A percentile compares a stretch with the other conserved stretches of the same genome.
phyloP scores from a whole-genome alignment of 2,888 invertebrate species.

The Atrina japonica region DNA sequence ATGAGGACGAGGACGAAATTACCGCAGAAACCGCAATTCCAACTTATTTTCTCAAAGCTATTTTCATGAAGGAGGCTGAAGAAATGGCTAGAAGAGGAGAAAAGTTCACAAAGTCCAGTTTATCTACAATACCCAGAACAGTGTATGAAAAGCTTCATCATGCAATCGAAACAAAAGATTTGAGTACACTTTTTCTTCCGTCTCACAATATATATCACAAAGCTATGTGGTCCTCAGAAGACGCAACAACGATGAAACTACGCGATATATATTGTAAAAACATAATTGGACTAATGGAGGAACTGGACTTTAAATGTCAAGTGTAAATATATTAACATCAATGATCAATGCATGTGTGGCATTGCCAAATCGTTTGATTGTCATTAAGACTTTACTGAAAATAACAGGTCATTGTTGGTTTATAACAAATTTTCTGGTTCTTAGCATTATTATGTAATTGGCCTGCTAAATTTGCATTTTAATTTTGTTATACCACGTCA shows the following conservation, averaged over 20 bases:
- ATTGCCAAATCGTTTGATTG: too few relatives aligned
- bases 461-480: too few relatives aligned
- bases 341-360: too few relatives aligned
- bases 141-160: constrained; percentile 26
- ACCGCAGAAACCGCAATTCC: constrained; percentile 42
- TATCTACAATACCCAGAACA: constrained; percentile 19
- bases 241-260: background rate
- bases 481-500: too few relatives aligned
- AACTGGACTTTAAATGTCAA: constrained; percentile 1
- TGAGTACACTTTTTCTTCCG: constrained; percentile 29
- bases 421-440: too few relatives aligned
- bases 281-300: background rate
- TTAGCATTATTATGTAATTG: too few relatives aligned
- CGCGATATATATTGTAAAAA: background rate
- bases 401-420: too few relatives aligned
- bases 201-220: constrained; percentile 23
- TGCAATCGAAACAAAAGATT: constrained; percentile 19
- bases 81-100: background rate
- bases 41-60: constrained; percentile 38
- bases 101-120: background rate
- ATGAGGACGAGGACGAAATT: constrained; percentile 21
- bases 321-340: too few relatives aligned
- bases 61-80: constrained; percentile 40
- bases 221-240: background rate
- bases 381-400: too few relatives aligned